Evolutionary conservation across 2,797 vertebrate genomes (phyloP).

Genomic region (Lepilemur ruficaudatus): DNA sequence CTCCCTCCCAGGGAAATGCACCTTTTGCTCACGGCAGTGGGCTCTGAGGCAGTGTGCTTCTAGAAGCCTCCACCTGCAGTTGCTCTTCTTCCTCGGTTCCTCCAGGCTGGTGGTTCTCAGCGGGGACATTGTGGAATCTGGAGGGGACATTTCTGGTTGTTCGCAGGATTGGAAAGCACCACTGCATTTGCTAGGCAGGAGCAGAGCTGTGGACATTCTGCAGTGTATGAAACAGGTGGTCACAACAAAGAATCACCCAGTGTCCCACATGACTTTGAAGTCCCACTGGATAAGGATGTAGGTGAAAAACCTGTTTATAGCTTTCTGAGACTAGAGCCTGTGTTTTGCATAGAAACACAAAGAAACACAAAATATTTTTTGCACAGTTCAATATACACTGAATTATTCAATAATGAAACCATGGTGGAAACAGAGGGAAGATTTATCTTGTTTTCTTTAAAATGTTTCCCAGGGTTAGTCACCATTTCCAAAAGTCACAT

Average conservation of each 20-base stretch:
- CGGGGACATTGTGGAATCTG: not conserved
- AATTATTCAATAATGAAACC: not conserved
- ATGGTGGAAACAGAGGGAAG: not conserved
- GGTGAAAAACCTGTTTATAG: not conserved
- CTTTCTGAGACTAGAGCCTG: not conserved
- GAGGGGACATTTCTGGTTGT: not conserved
- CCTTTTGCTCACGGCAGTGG: not conserved
- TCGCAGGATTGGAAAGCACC: not conserved
- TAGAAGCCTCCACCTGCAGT: not conserved
- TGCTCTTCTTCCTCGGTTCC: not conserved
- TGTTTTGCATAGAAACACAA: not conserved
- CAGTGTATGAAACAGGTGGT: not conserved
- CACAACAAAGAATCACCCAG: not conserved
- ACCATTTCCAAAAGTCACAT: slow-evolving; percentile 7
- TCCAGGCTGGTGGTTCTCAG: not conserved
- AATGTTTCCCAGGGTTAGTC: not conserved
- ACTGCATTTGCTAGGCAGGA: not conserved
- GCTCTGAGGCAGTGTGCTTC: not conserved
- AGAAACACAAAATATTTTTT: not conserved
- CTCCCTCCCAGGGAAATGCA: not conserved
- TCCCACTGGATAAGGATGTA: not conserved
- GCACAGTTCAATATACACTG: not conserved
- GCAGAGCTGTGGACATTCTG: not conserved
- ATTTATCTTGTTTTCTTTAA: not conserved
- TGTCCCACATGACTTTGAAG: not conserved